Conservation (phyloP, 2,888 invertebrate genomes). For the Limnephilus marmoratus region DNA sequence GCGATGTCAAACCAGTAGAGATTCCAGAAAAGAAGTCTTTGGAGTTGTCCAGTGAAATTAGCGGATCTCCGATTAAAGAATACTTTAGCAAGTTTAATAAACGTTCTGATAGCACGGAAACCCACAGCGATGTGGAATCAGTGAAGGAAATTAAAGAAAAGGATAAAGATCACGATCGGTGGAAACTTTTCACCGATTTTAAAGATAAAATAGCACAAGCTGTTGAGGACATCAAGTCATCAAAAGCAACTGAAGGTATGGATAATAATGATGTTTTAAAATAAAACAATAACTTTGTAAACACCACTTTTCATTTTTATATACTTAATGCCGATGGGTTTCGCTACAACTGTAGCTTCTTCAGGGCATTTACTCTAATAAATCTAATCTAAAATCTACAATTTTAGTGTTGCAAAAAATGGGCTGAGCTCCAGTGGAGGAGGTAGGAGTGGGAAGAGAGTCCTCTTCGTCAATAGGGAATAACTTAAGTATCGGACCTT, state of each 20-base stretch:
- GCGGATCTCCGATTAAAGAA: constrained; percentile 77
- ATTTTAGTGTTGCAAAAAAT: too few relatives aligned
- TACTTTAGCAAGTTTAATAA: constrained; percentile 79
- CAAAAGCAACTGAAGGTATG: constrained; percentile 80
- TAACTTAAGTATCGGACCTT: too few relatives aligned
- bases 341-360: too few relatives aligned
- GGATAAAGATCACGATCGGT: constrained; percentile 77
- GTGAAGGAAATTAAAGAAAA: constrained; percentile 69
- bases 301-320: too few relatives aligned
- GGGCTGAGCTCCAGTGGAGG: too few relatives aligned
- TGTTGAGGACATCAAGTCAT: constrained; percentile 86
- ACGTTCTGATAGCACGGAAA: constrained; percentile 80
- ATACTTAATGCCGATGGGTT: too few relatives aligned
- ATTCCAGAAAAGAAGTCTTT: constrained; percentile 58
- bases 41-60: constrained; percentile 59
- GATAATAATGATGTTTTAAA: background rate
- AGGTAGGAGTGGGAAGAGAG: too few relatives aligned
- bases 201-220: constrained; percentile 87
- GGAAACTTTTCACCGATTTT: constrained; percentile 85
- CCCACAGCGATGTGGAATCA: constrained; percentile 73
- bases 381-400: too few relatives aligned
- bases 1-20: constrained; percentile 67
- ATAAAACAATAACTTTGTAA: too few relatives aligned
- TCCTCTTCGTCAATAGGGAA: too few relatives aligned
- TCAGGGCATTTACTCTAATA: too few relatives aligned